A percentile compares a stretch with the other conserved stretches of the same genome.
Evolutionary conservation across 2,113 vertebrate species (phyloP).

Genomic region (Oncorhynchus clarkii): DNA sequence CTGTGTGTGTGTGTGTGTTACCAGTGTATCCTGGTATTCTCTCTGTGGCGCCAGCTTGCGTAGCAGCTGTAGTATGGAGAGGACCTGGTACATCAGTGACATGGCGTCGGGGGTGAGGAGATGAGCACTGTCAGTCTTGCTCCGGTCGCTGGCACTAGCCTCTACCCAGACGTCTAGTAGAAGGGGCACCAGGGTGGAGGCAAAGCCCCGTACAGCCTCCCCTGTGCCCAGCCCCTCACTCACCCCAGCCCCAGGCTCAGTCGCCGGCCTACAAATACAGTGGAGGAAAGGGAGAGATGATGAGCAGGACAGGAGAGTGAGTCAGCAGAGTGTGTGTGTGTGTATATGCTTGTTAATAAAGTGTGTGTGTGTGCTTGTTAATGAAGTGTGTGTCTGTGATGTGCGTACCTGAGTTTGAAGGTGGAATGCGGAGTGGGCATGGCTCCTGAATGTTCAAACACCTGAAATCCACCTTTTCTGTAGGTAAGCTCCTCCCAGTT

Average conservation of each 20-base stretch:
- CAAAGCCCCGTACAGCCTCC: conserved; percentile 88
- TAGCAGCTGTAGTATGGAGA: conserved; percentile 89
- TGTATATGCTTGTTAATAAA: no score
- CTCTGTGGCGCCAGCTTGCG: conserved; percentile 87
- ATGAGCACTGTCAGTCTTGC: conserved; percentile 74
- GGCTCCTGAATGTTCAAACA: conserved; percentile 87
- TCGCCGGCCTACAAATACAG: conserved; percentile 71
- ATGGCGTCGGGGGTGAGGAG: conserved; percentile 84
- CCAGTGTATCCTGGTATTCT: conserved; percentile 86
- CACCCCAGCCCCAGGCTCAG: conserved; percentile 66
- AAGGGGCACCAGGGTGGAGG: conserved; percentile 89
- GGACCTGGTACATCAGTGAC: conserved; percentile 92
- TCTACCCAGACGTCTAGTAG: conserved; percentile 96
- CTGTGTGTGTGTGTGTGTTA: conserved; percentile 54
- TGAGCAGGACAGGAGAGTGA: not conserved
- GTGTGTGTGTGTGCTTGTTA: not conserved
- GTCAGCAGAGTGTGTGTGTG: not conserved
- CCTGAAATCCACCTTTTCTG: conserved; percentile 79
- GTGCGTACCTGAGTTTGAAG: conserved; percentile 86
- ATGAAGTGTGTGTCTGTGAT: not conserved
- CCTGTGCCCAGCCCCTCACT: conserved; percentile 83
- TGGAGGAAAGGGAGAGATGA: not conserved
- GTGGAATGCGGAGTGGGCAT: conserved; percentile 82
- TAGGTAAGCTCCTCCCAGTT: conserved; percentile 86
- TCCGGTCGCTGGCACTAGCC: conserved; percentile 79